Evolutionary conservation across 2,797 vertebrate species (phyloP).

Genomic region (Mus minutoides): DNA sequence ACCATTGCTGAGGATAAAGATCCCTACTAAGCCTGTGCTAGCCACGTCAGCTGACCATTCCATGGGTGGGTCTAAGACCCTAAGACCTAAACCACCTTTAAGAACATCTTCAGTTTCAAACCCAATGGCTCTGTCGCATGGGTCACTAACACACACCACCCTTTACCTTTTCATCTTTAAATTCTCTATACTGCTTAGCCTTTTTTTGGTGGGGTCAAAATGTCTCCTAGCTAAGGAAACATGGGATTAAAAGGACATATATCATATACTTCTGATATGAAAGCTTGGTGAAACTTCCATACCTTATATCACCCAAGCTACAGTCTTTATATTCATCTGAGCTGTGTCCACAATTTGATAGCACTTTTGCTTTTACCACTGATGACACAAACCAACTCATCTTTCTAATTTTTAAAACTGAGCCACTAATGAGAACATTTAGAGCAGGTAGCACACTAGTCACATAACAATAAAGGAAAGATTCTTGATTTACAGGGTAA

Average conservation of each 20-base stretch:
- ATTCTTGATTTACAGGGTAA: not conserved
- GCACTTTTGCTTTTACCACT: not conserved
- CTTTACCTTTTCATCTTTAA: conserved; percentile 9
- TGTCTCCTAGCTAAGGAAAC: not conserved
- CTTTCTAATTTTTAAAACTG: not conserved
- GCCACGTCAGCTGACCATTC: not conserved
- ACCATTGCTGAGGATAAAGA: not conserved
- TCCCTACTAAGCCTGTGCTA: not conserved
- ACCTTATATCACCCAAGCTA: not conserved
- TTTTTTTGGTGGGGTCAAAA: not conserved
- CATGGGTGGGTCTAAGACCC: not conserved
- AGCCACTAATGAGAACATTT: not conserved
- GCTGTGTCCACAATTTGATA: not conserved
- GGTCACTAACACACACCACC: not conserved
- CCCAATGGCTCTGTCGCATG: not conserved
- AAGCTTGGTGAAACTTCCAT: not conserved
- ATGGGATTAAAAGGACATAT: conserved; percentile 3
- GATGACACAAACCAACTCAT: not conserved
- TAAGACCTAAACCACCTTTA: not conserved
- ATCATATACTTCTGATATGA: not conserved
- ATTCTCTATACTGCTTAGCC: not conserved
- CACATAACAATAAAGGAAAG: not conserved
- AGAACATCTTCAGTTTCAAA: not conserved
- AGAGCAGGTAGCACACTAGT: not conserved
- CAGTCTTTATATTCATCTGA: not conserved